Evolutionary conservation across 2,113 vertebrate genomes (phyloP).

Genomic region (Struthidea cinerea): DNA sequence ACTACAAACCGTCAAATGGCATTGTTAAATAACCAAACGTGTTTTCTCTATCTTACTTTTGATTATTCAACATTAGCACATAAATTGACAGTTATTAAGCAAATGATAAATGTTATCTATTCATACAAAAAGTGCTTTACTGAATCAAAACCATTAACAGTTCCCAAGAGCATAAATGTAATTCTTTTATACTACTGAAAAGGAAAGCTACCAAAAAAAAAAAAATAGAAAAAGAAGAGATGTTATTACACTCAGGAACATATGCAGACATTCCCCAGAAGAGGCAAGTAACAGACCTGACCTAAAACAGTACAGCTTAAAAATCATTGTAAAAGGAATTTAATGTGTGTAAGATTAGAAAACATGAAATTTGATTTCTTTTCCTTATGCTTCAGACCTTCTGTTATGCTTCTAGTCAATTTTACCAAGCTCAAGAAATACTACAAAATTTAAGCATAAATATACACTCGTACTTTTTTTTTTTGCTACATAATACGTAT

Average conservation of each 20-base stretch:
- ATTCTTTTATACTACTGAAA: conserved; percentile 31
- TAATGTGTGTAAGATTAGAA: conserved; percentile 9
- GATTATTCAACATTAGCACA: conserved; percentile 37
- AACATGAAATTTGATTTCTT: conserved; percentile 53
- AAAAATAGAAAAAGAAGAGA: not conserved
- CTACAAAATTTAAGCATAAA: not conserved
- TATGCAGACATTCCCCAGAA: conserved; percentile 22
- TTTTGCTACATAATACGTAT: not conserved
- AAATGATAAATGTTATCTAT: conserved; percentile 49
- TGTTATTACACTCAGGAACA: conserved; percentile 35
- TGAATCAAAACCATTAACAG: conserved; percentile 58
- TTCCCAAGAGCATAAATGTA: conserved; percentile 35
- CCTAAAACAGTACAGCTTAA: conserved; percentile 41
- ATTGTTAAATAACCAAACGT: not conserved
- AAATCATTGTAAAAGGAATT: conserved; percentile 42
- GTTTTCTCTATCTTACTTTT: not conserved
- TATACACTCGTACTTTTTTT: not conserved
- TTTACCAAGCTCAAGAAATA: not conserved
- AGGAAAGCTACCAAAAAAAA: not conserved
- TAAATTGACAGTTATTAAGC: conserved; percentile 48
- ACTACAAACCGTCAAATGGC: not conserved
- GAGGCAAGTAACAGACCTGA: conserved; percentile 26
- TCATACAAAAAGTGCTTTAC: conserved; percentile 34
- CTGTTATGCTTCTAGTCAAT: not conserved
- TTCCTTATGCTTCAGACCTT: conserved; percentile 44